Percentiles rank a stretch among this genome's conserved stretches.
phyloP scores from a whole-genome alignment of 1,140 invertebrate species.

The Kradibia gibbosae region DNA sequence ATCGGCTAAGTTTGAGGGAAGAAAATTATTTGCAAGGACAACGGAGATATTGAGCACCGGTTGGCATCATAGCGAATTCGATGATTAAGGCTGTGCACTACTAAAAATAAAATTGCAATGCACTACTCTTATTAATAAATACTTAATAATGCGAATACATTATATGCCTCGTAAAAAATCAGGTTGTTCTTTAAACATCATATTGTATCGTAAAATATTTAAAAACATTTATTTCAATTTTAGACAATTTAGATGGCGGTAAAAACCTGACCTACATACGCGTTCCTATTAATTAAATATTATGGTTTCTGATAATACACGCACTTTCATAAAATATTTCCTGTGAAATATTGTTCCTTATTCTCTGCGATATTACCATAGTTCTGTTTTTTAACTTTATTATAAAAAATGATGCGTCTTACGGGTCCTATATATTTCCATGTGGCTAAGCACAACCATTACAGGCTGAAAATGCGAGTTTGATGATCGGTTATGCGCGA shows the following conservation, averaged over 20 bases:
- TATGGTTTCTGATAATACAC: not conserved
- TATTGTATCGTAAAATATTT: too few relatives aligned
- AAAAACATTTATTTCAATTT: too few relatives aligned
- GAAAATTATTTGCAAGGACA: constrained; percentile 5
- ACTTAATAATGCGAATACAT: too few relatives aligned
- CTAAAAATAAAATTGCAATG: too few relatives aligned
- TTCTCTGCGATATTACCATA: not conserved
- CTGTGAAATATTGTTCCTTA: not conserved
- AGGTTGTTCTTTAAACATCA: too few relatives aligned
- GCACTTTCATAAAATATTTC: not conserved
- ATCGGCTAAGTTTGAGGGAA: not conserved
- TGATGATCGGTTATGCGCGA: constrained; percentile 66
- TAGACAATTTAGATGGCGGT: too few relatives aligned
- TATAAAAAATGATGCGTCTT: constrained; percentile 34
- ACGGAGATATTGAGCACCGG: not conserved
- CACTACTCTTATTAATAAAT: too few relatives aligned
- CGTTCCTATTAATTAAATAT: too few relatives aligned
- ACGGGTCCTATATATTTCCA: constrained; percentile 47
- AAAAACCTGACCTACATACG: too few relatives aligned
- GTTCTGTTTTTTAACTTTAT: not conserved
- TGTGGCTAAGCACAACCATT: constrained; percentile 66
- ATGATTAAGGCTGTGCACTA: not conserved
- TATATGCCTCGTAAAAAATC: too few relatives aligned
- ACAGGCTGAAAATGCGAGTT: constrained; percentile 69
- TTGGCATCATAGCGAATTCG: not conserved